These are phyloP conservation scores for Octodon degus DNA, from an alignment of 2,113 vertebrate species.

Conservation along the genomic window DNA sequence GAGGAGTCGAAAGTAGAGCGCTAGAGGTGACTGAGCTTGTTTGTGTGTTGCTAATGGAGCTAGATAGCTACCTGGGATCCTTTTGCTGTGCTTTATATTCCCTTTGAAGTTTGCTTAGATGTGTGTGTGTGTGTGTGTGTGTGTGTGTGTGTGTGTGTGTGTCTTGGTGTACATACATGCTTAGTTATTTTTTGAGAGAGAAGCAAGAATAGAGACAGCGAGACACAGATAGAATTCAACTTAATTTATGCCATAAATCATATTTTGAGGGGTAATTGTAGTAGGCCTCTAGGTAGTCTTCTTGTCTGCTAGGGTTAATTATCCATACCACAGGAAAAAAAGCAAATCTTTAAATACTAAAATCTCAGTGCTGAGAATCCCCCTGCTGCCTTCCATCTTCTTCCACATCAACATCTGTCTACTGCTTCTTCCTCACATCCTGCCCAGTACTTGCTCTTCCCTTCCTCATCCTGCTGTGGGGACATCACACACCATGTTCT, in stretches of 20 bases:
- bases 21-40: not conserved
- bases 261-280: not conserved
- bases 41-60: not conserved
- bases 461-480: not conserved
- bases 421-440: not conserved
- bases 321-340: not conserved
- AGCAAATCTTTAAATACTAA: not conserved
- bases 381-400: not conserved
- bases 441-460: not conserved
- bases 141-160: not conserved
- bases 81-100: not conserved
- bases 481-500: not conserved
- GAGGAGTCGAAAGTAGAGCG: not conserved
- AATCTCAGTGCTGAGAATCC: not conserved
- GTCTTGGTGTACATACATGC: not conserved
- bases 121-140: not conserved
- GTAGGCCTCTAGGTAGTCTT: not conserved
- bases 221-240: not conserved
- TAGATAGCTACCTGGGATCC: not conserved
- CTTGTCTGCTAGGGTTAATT: not conserved
- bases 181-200: not conserved
- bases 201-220: not conserved
- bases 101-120: not conserved
- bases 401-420: not conserved
- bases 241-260: not conserved